phyloP scores from a whole-genome alignment of 2,888 invertebrate genomes.

The Campoletis raptor region DNA sequence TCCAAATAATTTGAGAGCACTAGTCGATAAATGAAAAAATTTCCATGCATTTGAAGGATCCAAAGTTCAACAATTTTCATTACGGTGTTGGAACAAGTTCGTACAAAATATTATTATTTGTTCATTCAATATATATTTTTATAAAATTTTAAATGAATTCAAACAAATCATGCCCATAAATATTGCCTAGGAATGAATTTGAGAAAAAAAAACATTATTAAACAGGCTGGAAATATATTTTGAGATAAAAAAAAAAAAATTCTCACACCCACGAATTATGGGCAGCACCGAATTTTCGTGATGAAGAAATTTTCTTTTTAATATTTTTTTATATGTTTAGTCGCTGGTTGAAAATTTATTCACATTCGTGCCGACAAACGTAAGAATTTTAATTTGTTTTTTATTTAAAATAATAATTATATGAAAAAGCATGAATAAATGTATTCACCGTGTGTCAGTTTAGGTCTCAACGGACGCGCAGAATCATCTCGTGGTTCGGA shows the following conservation, averaged over 20 bases:
- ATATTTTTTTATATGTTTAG: background rate
- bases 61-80: background rate
- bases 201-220: background rate
- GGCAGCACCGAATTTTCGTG: background rate
- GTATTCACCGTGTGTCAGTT: slow-evolving; percentile 51
- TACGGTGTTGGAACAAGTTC: background rate
- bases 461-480: slow-evolving; percentile 74
- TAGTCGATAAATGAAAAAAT: background rate
- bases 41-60: background rate
- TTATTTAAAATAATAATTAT: background rate
- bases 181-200: background rate
- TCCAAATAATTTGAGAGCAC: too few relatives aligned
- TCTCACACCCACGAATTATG: background rate
- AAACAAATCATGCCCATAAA: background rate
- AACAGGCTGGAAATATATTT: background rate
- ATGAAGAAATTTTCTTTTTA: background rate
- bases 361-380: background rate
- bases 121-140: background rate
- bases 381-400: background rate
- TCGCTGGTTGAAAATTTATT: background rate
- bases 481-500: slow-evolving; percentile 74
- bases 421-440: slow-evolving; percentile 1
- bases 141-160: background rate
- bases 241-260: background rate
- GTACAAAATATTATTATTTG: background rate